A percentile compares a stretch with the other conserved stretches of the same genome.
These are phyloP conservation scores for Helleia helle DNA, from an alignment of 2,888 invertebrate genomes.

Conservation along the genomic window DNA sequence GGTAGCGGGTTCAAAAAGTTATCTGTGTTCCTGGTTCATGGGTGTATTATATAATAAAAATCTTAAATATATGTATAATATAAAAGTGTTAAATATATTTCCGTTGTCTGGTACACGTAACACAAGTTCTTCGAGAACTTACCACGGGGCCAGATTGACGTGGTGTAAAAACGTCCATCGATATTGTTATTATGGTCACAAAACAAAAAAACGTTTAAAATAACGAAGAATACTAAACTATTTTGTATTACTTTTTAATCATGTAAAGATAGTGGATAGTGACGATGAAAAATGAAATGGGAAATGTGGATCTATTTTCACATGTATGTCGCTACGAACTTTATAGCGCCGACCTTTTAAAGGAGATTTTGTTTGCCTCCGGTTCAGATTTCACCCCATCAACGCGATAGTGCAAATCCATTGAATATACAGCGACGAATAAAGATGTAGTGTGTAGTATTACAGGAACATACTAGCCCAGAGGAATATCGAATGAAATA, in stretches of 20 bases:
- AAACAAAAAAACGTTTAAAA: neutral
- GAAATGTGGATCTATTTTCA: too few relatives aligned
- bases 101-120: too few relatives aligned
- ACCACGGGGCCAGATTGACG: too few relatives aligned
- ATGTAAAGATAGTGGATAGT: neutral
- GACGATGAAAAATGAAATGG: conserved; percentile 2
- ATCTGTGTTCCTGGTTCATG: too few relatives aligned
- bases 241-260: neutral
- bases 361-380: neutral
- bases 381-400: neutral
- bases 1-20: too few relatives aligned
- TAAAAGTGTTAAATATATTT: too few relatives aligned
- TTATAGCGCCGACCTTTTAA: conserved; percentile 6
- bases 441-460: too few relatives aligned
- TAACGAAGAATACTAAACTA: neutral
- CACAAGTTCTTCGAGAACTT: too few relatives aligned
- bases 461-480: neutral
- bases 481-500: neutral
- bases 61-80: too few relatives aligned
- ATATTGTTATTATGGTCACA: too few relatives aligned
- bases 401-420: neutral
- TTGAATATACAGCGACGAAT: neutral
- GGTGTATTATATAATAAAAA: too few relatives aligned
- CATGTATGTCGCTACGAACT: neutral
- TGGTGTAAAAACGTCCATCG: too few relatives aligned